A percentile compares a stretch with the other conserved stretches of the same genome.
These are phyloP conservation scores for Petrocephalus sullivani DNA, from an alignment of 2,797 vertebrate genomes.

Conservation along the genomic window DNA sequence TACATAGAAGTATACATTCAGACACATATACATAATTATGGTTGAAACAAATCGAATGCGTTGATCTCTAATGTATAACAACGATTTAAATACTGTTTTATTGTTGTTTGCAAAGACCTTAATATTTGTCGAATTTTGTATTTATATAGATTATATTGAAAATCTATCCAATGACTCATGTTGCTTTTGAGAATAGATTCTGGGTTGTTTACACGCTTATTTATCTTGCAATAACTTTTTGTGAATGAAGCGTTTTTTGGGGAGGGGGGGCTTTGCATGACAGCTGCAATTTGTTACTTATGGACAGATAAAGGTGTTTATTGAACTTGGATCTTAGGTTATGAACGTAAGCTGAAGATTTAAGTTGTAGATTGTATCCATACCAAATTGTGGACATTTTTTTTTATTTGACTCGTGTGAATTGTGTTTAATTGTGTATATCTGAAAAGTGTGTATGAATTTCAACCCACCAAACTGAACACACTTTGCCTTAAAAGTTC, in stretches of 20 bases:
- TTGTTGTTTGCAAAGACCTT: constrained; percentile 70
- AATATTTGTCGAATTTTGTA: constrained; percentile 66
- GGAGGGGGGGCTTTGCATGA: constrained; percentile 74
- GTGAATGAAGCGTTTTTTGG: constrained; percentile 66
- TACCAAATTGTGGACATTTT: constrained; percentile 73
- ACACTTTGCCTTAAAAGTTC: constrained; percentile 79
- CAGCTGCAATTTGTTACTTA: constrained; percentile 72
- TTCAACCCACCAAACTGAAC: constrained; percentile 75
- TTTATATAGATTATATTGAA: constrained; percentile 82
- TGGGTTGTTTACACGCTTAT: constrained; percentile 76
- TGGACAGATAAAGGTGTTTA: constrained; percentile 70
- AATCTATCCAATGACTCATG: constrained; percentile 74
- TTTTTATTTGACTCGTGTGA: constrained; percentile 52
- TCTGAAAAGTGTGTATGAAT: constrained; percentile 75
- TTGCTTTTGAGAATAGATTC: constrained; percentile 74
- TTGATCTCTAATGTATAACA: constrained; percentile 66
- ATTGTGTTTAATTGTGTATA: constrained; percentile 64
- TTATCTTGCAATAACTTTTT: constrained; percentile 75
- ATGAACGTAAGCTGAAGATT: constrained; percentile 57
- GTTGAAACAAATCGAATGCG: constrained; percentile 58
- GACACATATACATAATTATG: constrained; percentile 29
- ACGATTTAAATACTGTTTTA: constrained; percentile 69
- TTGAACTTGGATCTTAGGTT: constrained; percentile 59
- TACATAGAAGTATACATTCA: constrained; percentile 25
- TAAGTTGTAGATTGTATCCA: constrained; percentile 68